These are phyloP conservation scores for Augochlorella aurata DNA, from an alignment of 2,888 invertebrate species.

Conservation along the genomic window DNA sequence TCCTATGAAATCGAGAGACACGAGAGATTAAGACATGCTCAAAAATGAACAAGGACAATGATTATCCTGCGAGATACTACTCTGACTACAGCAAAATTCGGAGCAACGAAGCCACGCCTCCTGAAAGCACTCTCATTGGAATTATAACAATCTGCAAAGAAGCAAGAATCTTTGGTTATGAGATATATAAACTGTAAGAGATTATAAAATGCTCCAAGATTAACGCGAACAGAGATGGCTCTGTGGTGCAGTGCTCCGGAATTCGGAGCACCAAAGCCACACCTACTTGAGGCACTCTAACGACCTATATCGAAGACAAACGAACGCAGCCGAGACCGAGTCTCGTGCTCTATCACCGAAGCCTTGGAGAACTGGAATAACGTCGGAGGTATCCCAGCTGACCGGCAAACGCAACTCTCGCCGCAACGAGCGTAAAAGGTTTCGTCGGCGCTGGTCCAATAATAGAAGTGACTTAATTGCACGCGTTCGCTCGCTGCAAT, in stretches of 20 bases:
- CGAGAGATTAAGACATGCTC: too few species aligned
- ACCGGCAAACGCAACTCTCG: background rate
- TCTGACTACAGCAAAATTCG: too few species aligned
- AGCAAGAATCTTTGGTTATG: too few species aligned
- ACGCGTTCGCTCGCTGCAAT: constrained; percentile 8
- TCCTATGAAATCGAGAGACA: too few species aligned
- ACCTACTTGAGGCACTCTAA: background rate
- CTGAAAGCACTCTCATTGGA: too few species aligned
- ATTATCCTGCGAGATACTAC: too few species aligned
- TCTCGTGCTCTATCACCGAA: background rate
- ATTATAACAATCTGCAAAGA: too few species aligned
- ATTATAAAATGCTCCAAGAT: background rate
- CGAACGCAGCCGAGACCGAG: background rate
- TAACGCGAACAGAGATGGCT: background rate
- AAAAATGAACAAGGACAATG: too few species aligned
- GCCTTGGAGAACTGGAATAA: constrained; percentile 12
- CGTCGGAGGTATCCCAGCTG: background rate
- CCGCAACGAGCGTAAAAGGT: constrained; percentile 9
- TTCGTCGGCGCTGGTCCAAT: constrained; percentile 13
- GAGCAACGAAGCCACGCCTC: too few species aligned
- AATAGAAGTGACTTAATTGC: constrained; percentile 17
- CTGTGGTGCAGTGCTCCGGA: background rate
- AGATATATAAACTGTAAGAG: too few species aligned
- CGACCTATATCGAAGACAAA: background rate
- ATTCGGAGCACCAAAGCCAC: background rate